phyloP scores from a whole-genome alignment of 2,888 invertebrate genomes.

The Cataglyphis cursor region DNA sequence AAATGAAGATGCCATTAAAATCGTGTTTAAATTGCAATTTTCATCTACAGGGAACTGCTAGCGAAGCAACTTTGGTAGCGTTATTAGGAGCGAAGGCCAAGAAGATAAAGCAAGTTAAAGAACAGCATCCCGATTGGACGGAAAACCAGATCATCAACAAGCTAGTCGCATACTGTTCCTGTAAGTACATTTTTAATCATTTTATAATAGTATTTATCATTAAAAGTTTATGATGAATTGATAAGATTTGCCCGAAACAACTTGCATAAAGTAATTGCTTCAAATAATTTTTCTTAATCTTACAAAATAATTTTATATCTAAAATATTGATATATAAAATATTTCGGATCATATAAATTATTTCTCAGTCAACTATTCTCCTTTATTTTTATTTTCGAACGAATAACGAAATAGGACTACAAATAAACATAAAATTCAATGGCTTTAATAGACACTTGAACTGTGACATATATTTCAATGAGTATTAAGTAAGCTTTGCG shows the following conservation, averaged over 20 bases:
- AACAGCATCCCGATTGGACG: constrained; percentile 92
- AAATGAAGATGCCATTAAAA: not conserved
- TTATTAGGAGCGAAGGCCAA: constrained; percentile 95
- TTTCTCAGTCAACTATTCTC: not conserved
- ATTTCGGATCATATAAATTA: not conserved
- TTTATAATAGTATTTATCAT: not conserved
- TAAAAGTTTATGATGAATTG: not conserved
- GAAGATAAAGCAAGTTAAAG: constrained; percentile 90
- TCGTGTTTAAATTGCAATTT: not conserved
- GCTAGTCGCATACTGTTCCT: constrained; percentile 95
- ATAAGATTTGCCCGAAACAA: not conserved
- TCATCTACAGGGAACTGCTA: constrained; percentile 93
- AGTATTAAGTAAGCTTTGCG: constrained; percentile 3
- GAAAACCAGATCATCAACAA: constrained; percentile 92
- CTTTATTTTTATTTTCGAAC: not conserved
- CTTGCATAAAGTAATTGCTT: not conserved
- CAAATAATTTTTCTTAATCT: not conserved
- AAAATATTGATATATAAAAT: not conserved
- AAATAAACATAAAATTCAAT: not conserved
- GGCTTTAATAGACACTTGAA: constrained; percentile 39
- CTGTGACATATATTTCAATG: constrained; percentile 32
- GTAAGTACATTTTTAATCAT: constrained; percentile 87
- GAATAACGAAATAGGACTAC: not conserved
- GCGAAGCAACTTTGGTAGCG: constrained; percentile 97
- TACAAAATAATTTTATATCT: constrained; percentile 6